Conservation (phyloP, 1,140 invertebrate species). For the Phenacoccus solenopsis region DNA sequence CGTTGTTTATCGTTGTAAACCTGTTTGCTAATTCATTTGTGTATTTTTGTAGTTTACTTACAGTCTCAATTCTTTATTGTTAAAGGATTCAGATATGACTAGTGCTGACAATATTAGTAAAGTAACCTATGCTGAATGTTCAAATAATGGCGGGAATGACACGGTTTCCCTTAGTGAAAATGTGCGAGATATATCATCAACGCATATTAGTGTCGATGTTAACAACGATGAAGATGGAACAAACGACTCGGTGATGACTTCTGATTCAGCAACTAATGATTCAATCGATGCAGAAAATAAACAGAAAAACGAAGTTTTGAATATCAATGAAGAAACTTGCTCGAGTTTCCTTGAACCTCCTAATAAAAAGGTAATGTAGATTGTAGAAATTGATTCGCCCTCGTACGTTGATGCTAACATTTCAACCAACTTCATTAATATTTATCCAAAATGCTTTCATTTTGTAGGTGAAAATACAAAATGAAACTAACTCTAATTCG, state of each 20-base stretch:
- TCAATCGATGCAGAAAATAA: not conserved
- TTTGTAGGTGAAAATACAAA: not conserved
- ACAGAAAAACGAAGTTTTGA: not conserved
- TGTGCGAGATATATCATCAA: constrained; percentile 45
- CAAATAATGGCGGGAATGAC: constrained; percentile 33
- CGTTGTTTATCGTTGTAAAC: too few relatives aligned
- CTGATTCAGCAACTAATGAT: constrained; percentile 23
- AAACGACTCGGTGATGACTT: constrained; percentile 26
- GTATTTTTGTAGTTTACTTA: not conserved
- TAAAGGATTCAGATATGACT: constrained; percentile 4
- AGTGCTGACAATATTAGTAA: constrained; percentile 31
- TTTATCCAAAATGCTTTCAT: not conserved
- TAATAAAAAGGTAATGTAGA: not conserved
- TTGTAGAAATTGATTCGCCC: not conserved
- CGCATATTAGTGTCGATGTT: constrained; percentile 20
- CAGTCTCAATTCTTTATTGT: not conserved
- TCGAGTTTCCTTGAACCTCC: constrained; percentile 9
- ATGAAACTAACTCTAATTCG: not conserved
- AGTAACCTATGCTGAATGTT: constrained; percentile 30
- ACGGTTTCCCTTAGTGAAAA: constrained; percentile 57
- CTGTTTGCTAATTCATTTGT: not conserved
- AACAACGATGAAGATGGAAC: constrained; percentile 31
- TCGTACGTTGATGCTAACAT: not conserved
- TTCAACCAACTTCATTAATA: not conserved
- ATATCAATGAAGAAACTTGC: constrained; percentile 9